Evolutionary conservation across 2,797 vertebrate genomes (phyloP), one percentile per base, ranked within the genome.

Genomic region (Characodon lateralis): DNA sequence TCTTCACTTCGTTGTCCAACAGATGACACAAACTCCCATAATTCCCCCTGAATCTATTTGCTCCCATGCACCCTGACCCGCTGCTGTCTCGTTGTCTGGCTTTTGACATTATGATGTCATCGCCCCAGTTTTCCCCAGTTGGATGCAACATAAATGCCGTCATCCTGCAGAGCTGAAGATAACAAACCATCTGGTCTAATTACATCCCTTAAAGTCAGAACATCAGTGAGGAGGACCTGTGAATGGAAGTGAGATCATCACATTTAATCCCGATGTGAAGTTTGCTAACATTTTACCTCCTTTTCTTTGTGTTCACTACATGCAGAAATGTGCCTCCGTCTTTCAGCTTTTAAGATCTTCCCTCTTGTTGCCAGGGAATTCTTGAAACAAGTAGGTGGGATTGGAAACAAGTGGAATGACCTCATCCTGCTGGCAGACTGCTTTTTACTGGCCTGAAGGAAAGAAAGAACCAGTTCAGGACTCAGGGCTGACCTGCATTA

Each of bases 341-440:
- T 51, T 77, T 26, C 56, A 12, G 35, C 66, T 53, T 48, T 77
- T 70, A 50, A 78, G 66, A 43, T 82, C 51, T 13, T 63, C 20
- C 9, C 63, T 43, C 78, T 71, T 18, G 75, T 46, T 86, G 87
- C 86, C 85, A 89, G 82, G 84, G 79, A 77, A 88, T 81, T 89
- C 66, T 77, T 85, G 78, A 87, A 83, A 76, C 73, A 53, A 78
- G 77, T 31, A 83, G 82, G 53, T 72, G 26, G 78, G 77, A 83
- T 68, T 89, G 83, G 82, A 89, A 88, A 83, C 82, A 48, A 80
- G 84, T 71, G 50, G 71, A 41, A 12, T 92, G 68, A 91, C 63
- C 78, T 93, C 90, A 90, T n/a, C 28, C 72, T 56, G 74, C 74
- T 89, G 85, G 89, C 85, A 66, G 85, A 65, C 1, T 7, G n/a